These are phyloP conservation scores for Tetragnatha versicolor DNA, from an alignment of 1,140 invertebrate genomes.

Conservation along the genomic window DNA sequence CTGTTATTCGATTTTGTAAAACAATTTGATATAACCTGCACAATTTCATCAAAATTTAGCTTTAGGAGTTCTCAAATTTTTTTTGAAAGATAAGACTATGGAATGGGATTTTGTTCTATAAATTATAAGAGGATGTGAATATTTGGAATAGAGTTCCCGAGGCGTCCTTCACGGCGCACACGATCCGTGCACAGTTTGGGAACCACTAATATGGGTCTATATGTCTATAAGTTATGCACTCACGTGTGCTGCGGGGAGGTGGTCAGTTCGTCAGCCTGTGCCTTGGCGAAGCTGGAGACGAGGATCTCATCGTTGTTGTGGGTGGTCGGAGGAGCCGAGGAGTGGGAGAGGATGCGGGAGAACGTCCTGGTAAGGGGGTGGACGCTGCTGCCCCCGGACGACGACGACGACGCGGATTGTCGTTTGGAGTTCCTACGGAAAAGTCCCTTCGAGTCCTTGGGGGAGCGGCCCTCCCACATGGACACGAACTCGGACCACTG, in stretches of 20 bases:
- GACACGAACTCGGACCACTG: constrained; percentile 53
- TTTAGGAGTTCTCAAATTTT: no score
- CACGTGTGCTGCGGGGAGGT: not conserved
- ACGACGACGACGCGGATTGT: not conserved
- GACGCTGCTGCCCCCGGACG: not conserved
- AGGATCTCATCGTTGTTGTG: not conserved
- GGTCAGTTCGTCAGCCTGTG: not conserved
- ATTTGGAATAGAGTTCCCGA: no score
- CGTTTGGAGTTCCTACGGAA: constrained; percentile 21
- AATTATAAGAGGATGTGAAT: no score
- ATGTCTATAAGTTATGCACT: no score
- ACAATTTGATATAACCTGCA: no score
- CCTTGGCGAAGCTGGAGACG: constrained; percentile 9
- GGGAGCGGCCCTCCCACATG: constrained; percentile 13
- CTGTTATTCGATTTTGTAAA: no score
- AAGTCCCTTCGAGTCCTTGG: not conserved
- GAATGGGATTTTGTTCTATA: no score
- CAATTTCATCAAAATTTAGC: no score
- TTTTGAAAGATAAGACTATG: no score
- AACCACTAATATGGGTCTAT: no score
- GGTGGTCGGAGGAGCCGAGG: not conserved
- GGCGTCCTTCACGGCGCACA: no score
- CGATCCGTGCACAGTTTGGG: no score
- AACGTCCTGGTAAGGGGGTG: constrained; percentile 5
- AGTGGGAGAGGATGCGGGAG: constrained; percentile 3